These are phyloP conservation scores for Microplitis demolitor DNA, from an alignment of 1,140 invertebrate species.

Conservation along the genomic window DNA sequence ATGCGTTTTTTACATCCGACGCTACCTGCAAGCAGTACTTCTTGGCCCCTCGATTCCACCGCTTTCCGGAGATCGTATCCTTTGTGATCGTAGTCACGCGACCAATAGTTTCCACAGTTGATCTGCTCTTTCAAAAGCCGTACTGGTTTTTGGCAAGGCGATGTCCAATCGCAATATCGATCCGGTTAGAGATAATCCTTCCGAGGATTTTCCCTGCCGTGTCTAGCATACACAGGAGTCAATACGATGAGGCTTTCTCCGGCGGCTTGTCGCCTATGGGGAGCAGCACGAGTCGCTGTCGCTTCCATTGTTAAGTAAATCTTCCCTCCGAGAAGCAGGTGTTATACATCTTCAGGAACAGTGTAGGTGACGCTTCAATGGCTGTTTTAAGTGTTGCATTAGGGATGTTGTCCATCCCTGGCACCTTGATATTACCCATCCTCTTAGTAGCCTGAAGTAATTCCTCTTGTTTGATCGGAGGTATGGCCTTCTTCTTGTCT, in stretches of 20 bases:
- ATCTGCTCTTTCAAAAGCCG: background rate
- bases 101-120: background rate
- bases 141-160: background rate
- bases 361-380: background rate
- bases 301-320: background rate
- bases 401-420: slow-evolving; percentile 5
- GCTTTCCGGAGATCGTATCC: background rate
- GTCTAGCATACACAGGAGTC: slow-evolving; percentile 2
- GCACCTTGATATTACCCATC: background rate
- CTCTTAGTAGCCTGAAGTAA: background rate
- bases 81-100: background rate
- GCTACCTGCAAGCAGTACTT: background rate
- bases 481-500: background rate
- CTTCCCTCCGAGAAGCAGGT: background rate
- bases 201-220: background rate
- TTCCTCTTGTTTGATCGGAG: background rate
- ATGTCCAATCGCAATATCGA: background rate
- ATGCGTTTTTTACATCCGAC: too few relatives aligned
- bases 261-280: too few relatives aligned
- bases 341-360: slow-evolving; percentile 7
- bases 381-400: background rate
- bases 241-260: too few relatives aligned
- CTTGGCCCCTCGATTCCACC: background rate
- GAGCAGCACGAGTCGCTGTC: background rate
- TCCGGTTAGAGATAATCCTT: background rate